Percentiles rank a stretch among this genome's conserved stretches.
Evolutionary conservation across 2,888 invertebrate species (phyloP).

Genomic region (Rhorus exstirpatorius): DNA sequence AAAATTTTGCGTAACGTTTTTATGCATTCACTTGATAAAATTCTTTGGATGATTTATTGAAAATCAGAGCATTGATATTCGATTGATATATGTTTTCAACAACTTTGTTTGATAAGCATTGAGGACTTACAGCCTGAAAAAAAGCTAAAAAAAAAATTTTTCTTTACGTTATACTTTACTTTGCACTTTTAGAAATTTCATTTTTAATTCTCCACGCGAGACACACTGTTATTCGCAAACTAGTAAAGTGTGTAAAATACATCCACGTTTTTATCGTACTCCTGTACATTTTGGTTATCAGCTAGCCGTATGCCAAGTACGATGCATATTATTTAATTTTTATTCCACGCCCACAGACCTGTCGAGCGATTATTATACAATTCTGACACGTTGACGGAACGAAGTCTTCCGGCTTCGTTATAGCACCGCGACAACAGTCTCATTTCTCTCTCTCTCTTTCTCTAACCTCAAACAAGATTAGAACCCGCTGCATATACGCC

Average conservation of each 20-base stretch:
- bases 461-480: not conserved
- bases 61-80: too few relatives aligned
- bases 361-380: constrained; percentile 37
- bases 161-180: too few relatives aligned
- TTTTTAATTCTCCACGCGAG: too few relatives aligned
- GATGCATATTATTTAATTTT: constrained; percentile 15
- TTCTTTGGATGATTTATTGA: too few relatives aligned
- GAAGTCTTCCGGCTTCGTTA: constrained; percentile 70
- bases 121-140: too few relatives aligned
- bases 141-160: too few relatives aligned
- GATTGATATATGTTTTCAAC: too few relatives aligned
- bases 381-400: constrained; percentile 57
- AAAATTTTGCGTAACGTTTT: not conserved
- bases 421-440: constrained; percentile 57
- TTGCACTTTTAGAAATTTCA: too few relatives aligned
- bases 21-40: too few relatives aligned
- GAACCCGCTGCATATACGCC: too few relatives aligned
- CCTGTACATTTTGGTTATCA: constrained; percentile 22
- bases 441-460: constrained; percentile 9
- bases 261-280: not conserved
- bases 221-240: not conserved
- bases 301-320: constrained; percentile 10
- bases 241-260: not conserved
- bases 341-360: not conserved
- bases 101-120: too few relatives aligned